phyloP scores from a whole-genome alignment of 1,140 invertebrate genomes.

The Drosophila tani region DNA sequence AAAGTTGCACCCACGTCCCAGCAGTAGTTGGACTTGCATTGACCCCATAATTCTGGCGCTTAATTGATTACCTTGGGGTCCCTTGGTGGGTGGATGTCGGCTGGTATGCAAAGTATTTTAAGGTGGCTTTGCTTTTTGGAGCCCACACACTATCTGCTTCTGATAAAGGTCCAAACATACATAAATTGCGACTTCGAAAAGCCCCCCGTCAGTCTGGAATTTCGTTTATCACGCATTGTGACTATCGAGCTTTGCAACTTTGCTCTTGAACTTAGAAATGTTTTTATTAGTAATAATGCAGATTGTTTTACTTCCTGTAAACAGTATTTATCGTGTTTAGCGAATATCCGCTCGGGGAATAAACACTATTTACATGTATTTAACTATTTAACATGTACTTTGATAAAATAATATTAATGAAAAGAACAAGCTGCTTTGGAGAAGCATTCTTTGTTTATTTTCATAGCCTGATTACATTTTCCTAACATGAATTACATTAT shows the following conservation, averaged over 20 bases:
- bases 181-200: conserved; percentile 14
- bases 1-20: conserved; percentile 57
- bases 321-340: conserved; percentile 23
- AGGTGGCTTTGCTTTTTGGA: neutral
- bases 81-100: conserved; percentile 28
- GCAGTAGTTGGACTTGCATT: conserved; percentile 41
- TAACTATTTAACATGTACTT: neutral
- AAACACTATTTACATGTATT: too few relatives aligned
- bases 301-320: conserved; percentile 39
- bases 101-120: conserved; percentile 39
- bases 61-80: conserved; percentile 65
- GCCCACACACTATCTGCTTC: conserved; percentile 22
- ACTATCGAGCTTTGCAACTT: conserved; percentile 6
- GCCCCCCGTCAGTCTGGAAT: conserved; percentile 3
- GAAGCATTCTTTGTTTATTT: neutral
- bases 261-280: conserved; percentile 28
- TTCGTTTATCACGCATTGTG: conserved; percentile 17
- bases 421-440: neutral
- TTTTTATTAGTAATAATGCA: neutral
- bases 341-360: conserved; percentile 4
- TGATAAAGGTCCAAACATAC: conserved; percentile 12
- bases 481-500: neutral
- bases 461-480: neutral
- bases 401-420: neutral
- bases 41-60: conserved; percentile 64